Percentiles rank a stretch among this genome's conserved stretches.
Evolutionary conservation across 2,888 invertebrate genomes (phyloP).

Genomic region (Ornithoptera alexandrae): DNA sequence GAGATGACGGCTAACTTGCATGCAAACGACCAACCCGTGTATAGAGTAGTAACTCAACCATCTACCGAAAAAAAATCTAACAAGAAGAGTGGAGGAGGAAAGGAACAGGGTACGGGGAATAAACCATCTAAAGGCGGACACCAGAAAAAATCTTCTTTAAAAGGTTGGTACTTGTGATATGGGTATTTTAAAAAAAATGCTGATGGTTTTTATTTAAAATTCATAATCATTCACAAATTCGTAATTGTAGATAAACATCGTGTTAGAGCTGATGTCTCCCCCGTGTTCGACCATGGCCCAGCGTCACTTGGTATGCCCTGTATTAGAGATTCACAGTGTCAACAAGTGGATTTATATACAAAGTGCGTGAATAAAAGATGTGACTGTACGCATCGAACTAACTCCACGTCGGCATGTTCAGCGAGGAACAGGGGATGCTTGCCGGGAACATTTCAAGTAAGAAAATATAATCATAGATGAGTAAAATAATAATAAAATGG

Average conservation of each 20-base stretch:
- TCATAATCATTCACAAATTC: neutral
- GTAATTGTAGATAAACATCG: conserved; percentile 64
- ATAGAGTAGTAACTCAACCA: conserved; percentile 73
- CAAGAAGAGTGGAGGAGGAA: conserved; percentile 58
- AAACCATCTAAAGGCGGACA: conserved; percentile 66
- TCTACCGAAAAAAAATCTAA: conserved; percentile 65
- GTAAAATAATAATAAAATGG: neutral
- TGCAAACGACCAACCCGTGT: conserved; percentile 73
- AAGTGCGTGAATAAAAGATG: conserved; percentile 87
- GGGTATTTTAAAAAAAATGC: neutral
- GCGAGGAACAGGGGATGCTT: conserved; percentile 88
- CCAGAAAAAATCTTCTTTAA: conserved; percentile 71
- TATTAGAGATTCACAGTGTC: conserved; percentile 87
- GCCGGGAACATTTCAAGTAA: conserved; percentile 90
- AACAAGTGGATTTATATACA: conserved; percentile 87
- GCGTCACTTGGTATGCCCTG: conserved; percentile 90
- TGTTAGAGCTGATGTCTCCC: conserved; percentile 55
- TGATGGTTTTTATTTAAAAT: neutral
- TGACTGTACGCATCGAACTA: conserved; percentile 84
- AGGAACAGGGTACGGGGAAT: conserved; percentile 49
- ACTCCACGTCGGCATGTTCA: conserved; percentile 83
- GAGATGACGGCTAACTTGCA: conserved; percentile 73
- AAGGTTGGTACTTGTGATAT: conserved; percentile 50
- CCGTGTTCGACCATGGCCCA: conserved; percentile 69
- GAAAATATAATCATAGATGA: conserved; percentile 20